Base-by-base conservation (phyloP, 2,888 invertebrate species). In the Lamellibrachia columna region DNA sequence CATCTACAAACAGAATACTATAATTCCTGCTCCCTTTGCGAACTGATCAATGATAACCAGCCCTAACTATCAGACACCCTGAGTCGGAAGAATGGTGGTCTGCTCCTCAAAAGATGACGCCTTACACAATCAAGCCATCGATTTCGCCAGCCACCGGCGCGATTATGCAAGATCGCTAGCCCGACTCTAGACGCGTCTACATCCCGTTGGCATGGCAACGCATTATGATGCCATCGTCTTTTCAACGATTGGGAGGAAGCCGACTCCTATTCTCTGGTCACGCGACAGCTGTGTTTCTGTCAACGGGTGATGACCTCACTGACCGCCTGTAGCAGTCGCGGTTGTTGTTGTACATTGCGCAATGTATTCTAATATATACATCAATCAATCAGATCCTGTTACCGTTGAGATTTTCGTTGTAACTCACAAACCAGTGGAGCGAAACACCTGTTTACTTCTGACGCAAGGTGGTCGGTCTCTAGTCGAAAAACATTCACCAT, bases 101-200 rank as follows among this genome's bases (percentile, higher is more conserved):
- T 22, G n/a, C 2, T 22, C 22, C 22, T 75, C 75, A 75, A 75
- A 22, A 15, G 75, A 75, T 75, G 75, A 75, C 75, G n/a, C n/a
- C 75, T 75, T 75, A 75, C 75, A 75, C 75, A 75, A 75, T 75
- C 75, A 75, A n/a, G 75, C 75, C 75, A 75, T 75, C 75, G 75
- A 75, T 75, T 75, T 75, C 75, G n/a, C 11, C 75, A 15, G 22
- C 75, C 75, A 75, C 58, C 75, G 15, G 75, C 75, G 75, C n/a
- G 75, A 75, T 75, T 75, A 75, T 75, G 75, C 75, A 75, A 75
- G 75, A n/a, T 15, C 22, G 75, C 75, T 75, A 1, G 75, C 22
- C 75, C 60, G 75, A 15, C 75, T 22, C 22, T n/a, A 75, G 75
- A 75, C 75, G 75, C n/a, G 22, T 22, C 75, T 11, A 15, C 75